Evolutionary conservation across 2,888 invertebrate genomes (phyloP).

Genomic region (Cataglyphis albicans): DNA sequence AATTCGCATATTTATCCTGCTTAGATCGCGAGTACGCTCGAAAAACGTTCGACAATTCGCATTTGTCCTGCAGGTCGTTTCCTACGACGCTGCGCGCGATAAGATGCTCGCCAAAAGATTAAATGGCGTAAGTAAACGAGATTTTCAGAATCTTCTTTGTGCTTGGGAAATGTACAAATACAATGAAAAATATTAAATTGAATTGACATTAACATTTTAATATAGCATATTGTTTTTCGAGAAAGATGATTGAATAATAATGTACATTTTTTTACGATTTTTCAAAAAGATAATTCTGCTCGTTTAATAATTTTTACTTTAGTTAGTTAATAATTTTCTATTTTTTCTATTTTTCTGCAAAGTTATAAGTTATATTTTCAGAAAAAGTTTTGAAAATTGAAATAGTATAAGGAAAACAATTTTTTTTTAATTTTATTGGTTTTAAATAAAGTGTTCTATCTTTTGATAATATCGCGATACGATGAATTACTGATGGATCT

Average conservation of each 20-base stretch:
- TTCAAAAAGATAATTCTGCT: not conserved
- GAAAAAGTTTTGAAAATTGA: not conserved
- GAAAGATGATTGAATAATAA: no score
- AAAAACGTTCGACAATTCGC: conserved; percentile 16
- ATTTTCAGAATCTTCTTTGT: conserved; percentile 11
- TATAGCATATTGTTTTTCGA: not conserved
- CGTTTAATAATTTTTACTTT: not conserved
- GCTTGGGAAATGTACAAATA: not conserved
- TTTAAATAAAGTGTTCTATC: not conserved
- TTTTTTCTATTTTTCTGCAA: not conserved
- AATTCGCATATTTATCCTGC: conserved; percentile 17
- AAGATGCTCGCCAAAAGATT: not conserved
- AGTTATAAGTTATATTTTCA: not conserved
- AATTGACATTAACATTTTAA: not conserved
- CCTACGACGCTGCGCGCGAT: not conserved
- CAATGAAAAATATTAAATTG: not conserved
- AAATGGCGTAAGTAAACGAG: not conserved
- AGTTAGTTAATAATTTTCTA: not conserved
- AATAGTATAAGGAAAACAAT: no score
- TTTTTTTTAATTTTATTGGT: not conserved
- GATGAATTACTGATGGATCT: conserved; percentile 26
- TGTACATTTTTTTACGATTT: not conserved
- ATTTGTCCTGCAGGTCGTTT: conserved; percentile 25
- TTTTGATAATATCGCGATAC: not conserved
- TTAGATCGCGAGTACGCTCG: conserved; percentile 29